phyloP scores from a whole-genome alignment of 2,113 vertebrate genomes.

The Chaetops frenatus region DNA sequence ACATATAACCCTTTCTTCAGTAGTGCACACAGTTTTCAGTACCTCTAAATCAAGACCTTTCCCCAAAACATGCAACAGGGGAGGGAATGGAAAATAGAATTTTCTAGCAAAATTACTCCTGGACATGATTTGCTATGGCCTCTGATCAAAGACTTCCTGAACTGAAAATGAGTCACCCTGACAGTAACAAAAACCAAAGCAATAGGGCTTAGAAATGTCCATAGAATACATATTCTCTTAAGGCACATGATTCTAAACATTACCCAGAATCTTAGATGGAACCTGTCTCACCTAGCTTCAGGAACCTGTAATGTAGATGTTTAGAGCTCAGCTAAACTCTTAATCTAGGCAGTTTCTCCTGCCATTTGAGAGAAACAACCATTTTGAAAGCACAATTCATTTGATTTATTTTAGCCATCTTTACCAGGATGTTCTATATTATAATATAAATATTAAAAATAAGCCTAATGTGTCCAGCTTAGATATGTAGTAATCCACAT shows the following conservation, averaged over 20 bases:
- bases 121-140: neutral
- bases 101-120: slow-evolving; percentile 4
- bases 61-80: neutral
- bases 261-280: neutral
- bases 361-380: neutral
- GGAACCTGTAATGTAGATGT: neutral
- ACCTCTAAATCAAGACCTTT: neutral
- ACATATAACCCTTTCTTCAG: neutral
- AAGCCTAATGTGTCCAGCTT: neutral
- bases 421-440: neutral
- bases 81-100: neutral
- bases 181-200: neutral
- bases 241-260: neutral
- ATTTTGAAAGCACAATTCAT: neutral
- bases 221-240: neutral
- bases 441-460: neutral
- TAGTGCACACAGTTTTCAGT: neutral
- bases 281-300: neutral
- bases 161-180: neutral
- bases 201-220: neutral
- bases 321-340: neutral
- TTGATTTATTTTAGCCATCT: neutral
- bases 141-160: neutral
- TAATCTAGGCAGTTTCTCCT: neutral
- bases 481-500: neutral